phyloP scores from a whole-genome alignment of 2,888 invertebrate species.

The Drosophila peninsularis region DNA sequence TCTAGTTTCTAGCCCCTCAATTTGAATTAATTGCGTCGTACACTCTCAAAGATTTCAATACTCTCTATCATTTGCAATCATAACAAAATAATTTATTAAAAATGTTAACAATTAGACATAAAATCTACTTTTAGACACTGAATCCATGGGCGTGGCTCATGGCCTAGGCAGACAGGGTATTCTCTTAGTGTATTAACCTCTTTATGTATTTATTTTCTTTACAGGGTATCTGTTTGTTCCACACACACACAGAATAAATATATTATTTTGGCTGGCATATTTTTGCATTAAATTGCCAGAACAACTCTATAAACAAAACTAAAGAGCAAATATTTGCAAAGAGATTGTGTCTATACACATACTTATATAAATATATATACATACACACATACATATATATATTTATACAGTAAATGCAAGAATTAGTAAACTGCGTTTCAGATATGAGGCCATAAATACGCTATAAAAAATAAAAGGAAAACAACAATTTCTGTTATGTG shows the following conservation, averaged over 20 bases:
- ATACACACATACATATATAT: not conserved
- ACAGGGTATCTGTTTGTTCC: constrained; percentile 24
- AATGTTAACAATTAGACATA: too few relatives aligned
- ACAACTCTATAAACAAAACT: constrained; percentile 57
- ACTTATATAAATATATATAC: not conserved
- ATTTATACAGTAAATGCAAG: constrained; percentile 27
- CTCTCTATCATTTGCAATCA: not conserved
- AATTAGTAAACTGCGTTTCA: constrained; percentile 56
- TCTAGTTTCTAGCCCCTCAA: constrained; percentile 36
- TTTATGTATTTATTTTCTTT: not conserved
- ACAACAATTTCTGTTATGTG: constrained; percentile 31
- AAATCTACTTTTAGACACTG: too few relatives aligned
- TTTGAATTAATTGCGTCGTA: constrained; percentile 59
- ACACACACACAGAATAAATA: constrained; percentile 29
- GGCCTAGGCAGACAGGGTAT: not conserved
- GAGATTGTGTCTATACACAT: constrained; percentile 18
- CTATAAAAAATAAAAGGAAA: constrained; percentile 1
- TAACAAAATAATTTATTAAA: too few relatives aligned
- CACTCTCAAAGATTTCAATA: constrained; percentile 19
- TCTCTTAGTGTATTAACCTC: not conserved
- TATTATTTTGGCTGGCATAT: constrained; percentile 16
- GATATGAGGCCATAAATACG: constrained; percentile 32
- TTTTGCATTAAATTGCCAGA: constrained; percentile 36
- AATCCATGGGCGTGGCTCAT: too few relatives aligned
- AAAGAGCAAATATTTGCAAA: constrained; percentile 51